A percentile compares a stretch with the other conserved stretches of the same genome.
Conservation (phyloP, 2,113 vertebrate species). For the Callipepla californica region DNA sequence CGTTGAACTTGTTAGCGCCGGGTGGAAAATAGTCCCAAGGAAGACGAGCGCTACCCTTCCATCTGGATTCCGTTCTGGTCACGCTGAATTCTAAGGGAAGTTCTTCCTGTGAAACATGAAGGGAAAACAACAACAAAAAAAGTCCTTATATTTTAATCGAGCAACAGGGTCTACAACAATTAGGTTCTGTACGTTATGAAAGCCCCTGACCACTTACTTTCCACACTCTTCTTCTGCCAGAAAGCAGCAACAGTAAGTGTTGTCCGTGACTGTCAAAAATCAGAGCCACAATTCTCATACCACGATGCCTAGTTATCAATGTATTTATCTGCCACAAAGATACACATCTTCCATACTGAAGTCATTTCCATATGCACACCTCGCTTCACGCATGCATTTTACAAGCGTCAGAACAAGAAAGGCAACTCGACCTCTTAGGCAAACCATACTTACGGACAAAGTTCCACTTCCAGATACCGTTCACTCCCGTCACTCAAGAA, state of each 20-base stretch:
- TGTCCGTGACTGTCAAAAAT: constrained; percentile 88
- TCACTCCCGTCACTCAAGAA: constrained; percentile 71
- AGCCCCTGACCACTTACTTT: constrained; percentile 79
- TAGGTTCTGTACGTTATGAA: background rate
- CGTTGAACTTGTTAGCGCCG: constrained; percentile 75
- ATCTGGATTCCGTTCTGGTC: constrained; percentile 61
- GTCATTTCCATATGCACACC: background rate
- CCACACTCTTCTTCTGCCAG: constrained; percentile 86
- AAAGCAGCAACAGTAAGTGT: constrained; percentile 89
- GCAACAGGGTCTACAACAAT: background rate
- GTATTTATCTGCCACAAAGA: background rate
- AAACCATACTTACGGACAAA: constrained; percentile 89
- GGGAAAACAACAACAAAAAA: background rate
- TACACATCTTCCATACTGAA: fast-evolving
- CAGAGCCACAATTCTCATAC: background rate
- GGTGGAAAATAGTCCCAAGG: constrained; percentile 83
- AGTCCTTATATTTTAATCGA: background rate
- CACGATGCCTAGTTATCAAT: background rate
- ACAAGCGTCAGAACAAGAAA: background rate
- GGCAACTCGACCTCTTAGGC: background rate
- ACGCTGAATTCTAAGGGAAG: constrained; percentile 73
- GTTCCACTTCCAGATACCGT: constrained; percentile 92
- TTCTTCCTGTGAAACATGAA: constrained; percentile 57
- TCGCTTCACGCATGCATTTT: background rate
- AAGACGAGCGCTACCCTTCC: constrained; percentile 76